Base-by-base conservation (phyloP, 2,113 vertebrate species). In the Pavo muticus region DNA sequence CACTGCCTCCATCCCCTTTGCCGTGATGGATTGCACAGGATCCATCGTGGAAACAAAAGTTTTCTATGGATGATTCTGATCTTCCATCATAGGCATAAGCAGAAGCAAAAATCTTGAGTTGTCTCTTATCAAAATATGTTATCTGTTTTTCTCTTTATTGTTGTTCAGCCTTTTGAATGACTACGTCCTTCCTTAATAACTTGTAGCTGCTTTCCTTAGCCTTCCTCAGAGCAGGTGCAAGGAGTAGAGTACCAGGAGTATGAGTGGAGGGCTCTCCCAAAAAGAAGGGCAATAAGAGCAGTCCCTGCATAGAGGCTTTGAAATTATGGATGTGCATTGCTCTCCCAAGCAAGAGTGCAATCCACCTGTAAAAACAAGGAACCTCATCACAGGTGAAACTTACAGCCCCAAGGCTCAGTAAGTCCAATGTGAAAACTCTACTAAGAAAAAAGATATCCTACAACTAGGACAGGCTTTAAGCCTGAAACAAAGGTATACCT, bases 291-390 rank as follows among this genome's bases (percentile, higher is more conserved):
- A 10, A 60, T 39, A 90, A 39, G 40, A 6, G 10, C 1, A 1
- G 2, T 1, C 2, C 12, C 24, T 48, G 7, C 5, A 1, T 9
- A 42, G 10, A 40, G 27, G 21, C 14, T 9, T 60, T 47, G 44
- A 69, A 80, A n/a, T 0, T 0, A 57, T 25, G 1, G 30, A 14
- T 83, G 65, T 77, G 37, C 29, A 21, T 52, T 59, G 19, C 29
- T 73, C 8, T 88, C 19, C 14, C 59, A 35, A 20, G 20, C 2
- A 40, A n/a, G 32, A 60, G 27, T 37, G 27, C 15, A 63, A 14
- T 32, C 3, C 1, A 0, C 2, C 23, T 18, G 2, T 7, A 37
- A 61, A 19, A 80, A 65, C 39, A 76, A 57, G 29, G 11, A 93
- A 7, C 30, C 44, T 57, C 40, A 73, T 24, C 9, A 10, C n/a